Evolutionary conservation across 2,797 vertebrate species (phyloP).

Genomic region (Clarias pachynema): DNA sequence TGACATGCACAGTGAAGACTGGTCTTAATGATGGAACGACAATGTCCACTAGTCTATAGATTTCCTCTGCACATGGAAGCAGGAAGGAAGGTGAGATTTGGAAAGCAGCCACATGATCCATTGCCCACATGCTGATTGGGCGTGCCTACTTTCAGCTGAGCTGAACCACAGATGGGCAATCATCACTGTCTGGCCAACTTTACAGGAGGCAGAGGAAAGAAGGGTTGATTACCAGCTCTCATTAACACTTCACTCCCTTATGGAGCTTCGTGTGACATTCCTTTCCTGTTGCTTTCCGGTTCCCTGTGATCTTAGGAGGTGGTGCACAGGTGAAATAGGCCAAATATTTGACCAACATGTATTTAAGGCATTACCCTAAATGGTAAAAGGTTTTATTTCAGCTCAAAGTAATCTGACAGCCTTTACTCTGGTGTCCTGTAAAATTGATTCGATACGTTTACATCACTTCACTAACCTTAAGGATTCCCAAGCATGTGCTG

Average conservation of each 20-base stretch:
- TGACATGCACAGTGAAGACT: slow-evolving; percentile 30
- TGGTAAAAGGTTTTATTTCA: background rate
- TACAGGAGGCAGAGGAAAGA: slow-evolving; percentile 37
- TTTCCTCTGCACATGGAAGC: slow-evolving; percentile 20
- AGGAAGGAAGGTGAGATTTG: slow-evolving; percentile 31
- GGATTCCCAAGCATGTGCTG: background rate
- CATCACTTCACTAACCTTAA: background rate
- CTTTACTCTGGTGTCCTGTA: background rate
- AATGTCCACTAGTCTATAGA: slow-evolving; percentile 42
- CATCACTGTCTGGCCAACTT: slow-evolving; percentile 42
- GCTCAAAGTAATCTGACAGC: background rate
- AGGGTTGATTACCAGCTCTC: slow-evolving; percentile 27
- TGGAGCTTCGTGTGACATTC: background rate
- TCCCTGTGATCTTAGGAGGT: slow-evolving; percentile 9
- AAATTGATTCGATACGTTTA: background rate
- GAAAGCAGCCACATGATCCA: slow-evolving; percentile 49
- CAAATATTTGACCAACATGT: slow-evolving; percentile 9
- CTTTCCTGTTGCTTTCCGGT: background rate
- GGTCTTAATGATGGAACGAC: slow-evolving; percentile 32
- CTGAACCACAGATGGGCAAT: slow-evolving; percentile 47
- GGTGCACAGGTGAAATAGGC: background rate
- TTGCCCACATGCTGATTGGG: slow-evolving; percentile 42
- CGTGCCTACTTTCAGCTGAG: slow-evolving; percentile 38
- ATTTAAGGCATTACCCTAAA: background rate
- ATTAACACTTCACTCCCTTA: slow-evolving; percentile 31